Percentiles rank a stretch among this genome's conserved stretches.
phyloP scores from a whole-genome alignment of 2,113 vertebrate genomes.

The Corythaixoides concolor region DNA sequence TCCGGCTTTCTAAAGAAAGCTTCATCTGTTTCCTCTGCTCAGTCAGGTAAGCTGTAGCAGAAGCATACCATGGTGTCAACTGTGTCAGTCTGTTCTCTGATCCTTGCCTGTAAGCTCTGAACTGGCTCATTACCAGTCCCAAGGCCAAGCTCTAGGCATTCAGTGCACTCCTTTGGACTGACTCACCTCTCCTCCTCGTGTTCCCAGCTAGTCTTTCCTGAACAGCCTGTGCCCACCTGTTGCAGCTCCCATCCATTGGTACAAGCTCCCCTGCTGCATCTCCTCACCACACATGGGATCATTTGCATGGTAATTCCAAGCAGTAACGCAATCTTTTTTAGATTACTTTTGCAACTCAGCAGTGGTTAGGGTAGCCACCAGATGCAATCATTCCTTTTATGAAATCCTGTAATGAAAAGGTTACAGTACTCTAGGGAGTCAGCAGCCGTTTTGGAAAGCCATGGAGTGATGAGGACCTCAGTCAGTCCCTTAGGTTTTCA shows the following conservation, averaged over 20 bases:
- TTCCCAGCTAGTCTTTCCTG: neutral
- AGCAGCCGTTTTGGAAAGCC: constrained; percentile 18
- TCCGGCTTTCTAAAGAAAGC: neutral
- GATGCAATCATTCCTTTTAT: neutral
- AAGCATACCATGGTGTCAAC: neutral
- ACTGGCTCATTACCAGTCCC: neutral
- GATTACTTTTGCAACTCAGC: neutral
- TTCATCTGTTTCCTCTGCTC: neutral
- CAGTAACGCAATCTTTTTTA: neutral
- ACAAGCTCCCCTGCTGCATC: neutral
- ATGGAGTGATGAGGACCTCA: neutral
- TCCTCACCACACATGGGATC: fast-evolving
- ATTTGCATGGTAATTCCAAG: neutral
- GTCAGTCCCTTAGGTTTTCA: constrained; percentile 14
- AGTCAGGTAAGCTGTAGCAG: neutral
- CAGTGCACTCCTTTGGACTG: neutral
- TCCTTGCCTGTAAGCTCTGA: neutral
- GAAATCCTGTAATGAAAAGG: neutral
- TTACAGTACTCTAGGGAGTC: neutral
- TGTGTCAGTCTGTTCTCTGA: neutral
- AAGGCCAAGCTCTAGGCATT: neutral
- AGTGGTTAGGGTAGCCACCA: neutral
- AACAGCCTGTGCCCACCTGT: neutral
- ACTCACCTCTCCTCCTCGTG: neutral
- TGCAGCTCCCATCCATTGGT: neutral